A percentile compares a stretch with the other conserved stretches of the same genome.
Conservation (phyloP, 2,888 invertebrate genomes). For the Synergus gifuensis region DNA sequence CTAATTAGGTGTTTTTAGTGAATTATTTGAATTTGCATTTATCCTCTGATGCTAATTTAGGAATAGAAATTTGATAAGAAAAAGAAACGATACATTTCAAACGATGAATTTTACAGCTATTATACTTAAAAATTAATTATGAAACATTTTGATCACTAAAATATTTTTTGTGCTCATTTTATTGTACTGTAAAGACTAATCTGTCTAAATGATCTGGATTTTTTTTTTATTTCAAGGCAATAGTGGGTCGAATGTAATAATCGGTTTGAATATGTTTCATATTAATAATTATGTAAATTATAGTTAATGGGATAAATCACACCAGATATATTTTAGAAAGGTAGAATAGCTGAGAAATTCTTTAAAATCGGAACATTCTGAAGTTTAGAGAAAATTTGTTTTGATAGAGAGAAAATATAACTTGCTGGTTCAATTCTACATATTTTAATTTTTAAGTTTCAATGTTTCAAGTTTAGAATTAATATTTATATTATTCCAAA, state of each 20-base stretch:
- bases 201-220: background rate
- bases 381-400: background rate
- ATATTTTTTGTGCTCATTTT: too few relatives aligned
- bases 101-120: background rate
- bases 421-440: background rate
- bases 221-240: background rate
- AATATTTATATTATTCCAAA: background rate
- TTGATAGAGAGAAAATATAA: too few relatives aligned
- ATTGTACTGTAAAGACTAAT: background rate
- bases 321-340: background rate
- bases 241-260: background rate
- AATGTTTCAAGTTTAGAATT: background rate
- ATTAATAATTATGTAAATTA: background rate
- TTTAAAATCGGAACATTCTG: background rate
- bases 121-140: background rate
- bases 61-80: background rate
- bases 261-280: background rate
- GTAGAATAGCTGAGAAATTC: background rate
- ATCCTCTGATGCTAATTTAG: background rate
- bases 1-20: conserved; percentile 22
- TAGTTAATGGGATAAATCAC: background rate
- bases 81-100: background rate
- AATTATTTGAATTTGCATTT: conserved; percentile 5
- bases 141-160: too few relatives aligned
- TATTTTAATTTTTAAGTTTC: background rate